These are phyloP conservation scores for Formica selysi DNA, from an alignment of 1,140 invertebrate species.

Conservation along the genomic window DNA sequence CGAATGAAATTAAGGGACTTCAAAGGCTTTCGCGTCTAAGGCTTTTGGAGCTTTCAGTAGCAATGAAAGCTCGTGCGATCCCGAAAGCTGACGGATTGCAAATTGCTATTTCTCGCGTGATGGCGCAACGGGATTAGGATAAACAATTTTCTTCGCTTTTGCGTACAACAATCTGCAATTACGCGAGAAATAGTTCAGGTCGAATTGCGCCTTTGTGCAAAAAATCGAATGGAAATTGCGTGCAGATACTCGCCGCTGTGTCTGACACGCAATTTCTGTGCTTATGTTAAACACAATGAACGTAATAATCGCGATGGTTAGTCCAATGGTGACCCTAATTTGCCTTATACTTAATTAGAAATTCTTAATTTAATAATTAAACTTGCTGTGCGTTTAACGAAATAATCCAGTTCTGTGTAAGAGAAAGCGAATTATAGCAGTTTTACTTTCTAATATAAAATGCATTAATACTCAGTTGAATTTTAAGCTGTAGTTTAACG, in stretches of 20 bases:
- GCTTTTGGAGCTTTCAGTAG: neutral
- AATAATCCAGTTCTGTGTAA: neutral
- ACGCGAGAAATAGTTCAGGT: neutral
- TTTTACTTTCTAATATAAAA: constrained; percentile 54
- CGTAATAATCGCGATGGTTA: constrained; percentile 30
- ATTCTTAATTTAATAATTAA: constrained; percentile 46
- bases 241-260: neutral
- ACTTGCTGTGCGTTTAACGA: constrained; percentile 13
- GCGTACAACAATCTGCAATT: constrained; percentile 16
- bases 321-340: constrained; percentile 2
- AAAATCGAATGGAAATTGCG: constrained; percentile 36
- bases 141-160: constrained; percentile 31
- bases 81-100: neutral
- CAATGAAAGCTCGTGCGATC: neutral
- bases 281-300: constrained; percentile 14
- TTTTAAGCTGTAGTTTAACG: neutral
- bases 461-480: constrained; percentile 10
- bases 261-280: constrained; percentile 17
- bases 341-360: constrained; percentile 25
- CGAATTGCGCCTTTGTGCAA: neutral
- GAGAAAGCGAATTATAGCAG: neutral
- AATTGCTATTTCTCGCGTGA: constrained; percentile 41
- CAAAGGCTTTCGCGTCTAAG: neutral
- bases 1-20: constrained; percentile 9
- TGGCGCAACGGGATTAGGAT: constrained; percentile 19